Evolutionary conservation across 2,888 invertebrate genomes (phyloP).

Genomic region (Junonia oenone): DNA sequence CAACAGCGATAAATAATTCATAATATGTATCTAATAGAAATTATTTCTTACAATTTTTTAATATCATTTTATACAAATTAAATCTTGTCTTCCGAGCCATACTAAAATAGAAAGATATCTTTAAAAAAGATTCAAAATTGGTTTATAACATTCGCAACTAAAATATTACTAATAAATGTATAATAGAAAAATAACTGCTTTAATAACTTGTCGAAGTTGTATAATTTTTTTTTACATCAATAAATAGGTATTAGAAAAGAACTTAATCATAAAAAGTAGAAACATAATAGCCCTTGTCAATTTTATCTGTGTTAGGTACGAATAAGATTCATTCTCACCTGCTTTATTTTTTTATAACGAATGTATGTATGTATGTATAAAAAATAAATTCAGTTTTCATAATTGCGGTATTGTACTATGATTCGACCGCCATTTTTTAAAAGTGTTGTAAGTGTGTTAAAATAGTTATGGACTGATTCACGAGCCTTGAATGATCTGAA

Average conservation of each 20-base stretch:
- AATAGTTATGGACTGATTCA: too few species aligned
- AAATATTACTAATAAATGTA: neutral
- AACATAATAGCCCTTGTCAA: constrained; percentile 17
- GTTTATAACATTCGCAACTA: neutral
- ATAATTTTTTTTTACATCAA: neutral
- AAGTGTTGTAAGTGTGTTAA: too few species aligned
- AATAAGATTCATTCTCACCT: constrained; percentile 9
- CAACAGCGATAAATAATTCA: neutral
- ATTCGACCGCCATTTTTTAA: neutral
- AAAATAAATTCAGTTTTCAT: neutral
- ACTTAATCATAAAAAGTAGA: neutral
- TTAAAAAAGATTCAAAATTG: neutral
- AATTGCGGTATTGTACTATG: neutral
- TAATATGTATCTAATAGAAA: neutral
- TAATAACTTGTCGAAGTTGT: neutral
- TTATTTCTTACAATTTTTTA: neutral
- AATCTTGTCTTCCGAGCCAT: constrained; percentile 23
- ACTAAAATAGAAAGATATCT: constrained; percentile 1
- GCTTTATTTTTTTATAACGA: constrained; percentile 18
- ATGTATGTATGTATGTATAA: too few species aligned
- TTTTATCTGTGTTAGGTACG: constrained; percentile 18
- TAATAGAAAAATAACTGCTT: neutral
- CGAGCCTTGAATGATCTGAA: too few species aligned
- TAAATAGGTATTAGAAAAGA: neutral
- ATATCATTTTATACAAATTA: constrained; percentile 5